Base-by-base conservation (phyloP, 2,797 vertebrate species). In the Meda fulgida region DNA sequence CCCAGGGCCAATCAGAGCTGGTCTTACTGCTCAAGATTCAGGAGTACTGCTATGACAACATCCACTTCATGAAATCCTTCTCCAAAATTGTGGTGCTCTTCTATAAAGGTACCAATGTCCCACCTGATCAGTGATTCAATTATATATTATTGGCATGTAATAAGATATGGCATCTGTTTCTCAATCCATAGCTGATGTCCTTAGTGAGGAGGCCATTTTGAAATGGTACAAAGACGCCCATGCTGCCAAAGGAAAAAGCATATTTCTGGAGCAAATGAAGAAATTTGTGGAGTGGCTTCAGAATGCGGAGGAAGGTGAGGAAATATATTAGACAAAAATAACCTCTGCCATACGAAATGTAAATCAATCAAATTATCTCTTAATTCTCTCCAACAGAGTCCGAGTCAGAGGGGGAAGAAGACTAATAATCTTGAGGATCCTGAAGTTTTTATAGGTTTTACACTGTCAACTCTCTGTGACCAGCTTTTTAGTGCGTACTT, bases 21-120 rank as follows among this genome's bases (percentile, higher is more conserved):
- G 95, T 96, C 69, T 95, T 98, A 76, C 95, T 98, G 67, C 96
- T 96, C 88, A 98, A 97, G 91, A 94, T 98, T 86, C 97, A 98
- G 89, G 97, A 98, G 55, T 98, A 97, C 91, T 97, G 97, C 90
- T 98, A 98, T 0, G 97, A 97, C 92, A 97, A 98, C 93, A 98
- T 97, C 91, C 96, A 97, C 89, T 98, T 98, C 92, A 98, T 98
- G 97, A 98, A 97, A 92, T 96, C 97, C 89, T 98, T 98, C 93
- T 97, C 96, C 91, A 98, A 97, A 95, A 98, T 98, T 36, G 96
- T 97, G 89, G 95, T 98, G 85, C 97, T 98, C 87, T 97, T 98
- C 82, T 98, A 98, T 87, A 98, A 97, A 98, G 97, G 97, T 97
- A 65, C 1, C 48, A 11, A 18, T 38, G 29, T 43, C n/a, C 14